Base-by-base conservation (phyloP, 2,888 invertebrate genomes). In the Drosophila mimetica region DNA sequence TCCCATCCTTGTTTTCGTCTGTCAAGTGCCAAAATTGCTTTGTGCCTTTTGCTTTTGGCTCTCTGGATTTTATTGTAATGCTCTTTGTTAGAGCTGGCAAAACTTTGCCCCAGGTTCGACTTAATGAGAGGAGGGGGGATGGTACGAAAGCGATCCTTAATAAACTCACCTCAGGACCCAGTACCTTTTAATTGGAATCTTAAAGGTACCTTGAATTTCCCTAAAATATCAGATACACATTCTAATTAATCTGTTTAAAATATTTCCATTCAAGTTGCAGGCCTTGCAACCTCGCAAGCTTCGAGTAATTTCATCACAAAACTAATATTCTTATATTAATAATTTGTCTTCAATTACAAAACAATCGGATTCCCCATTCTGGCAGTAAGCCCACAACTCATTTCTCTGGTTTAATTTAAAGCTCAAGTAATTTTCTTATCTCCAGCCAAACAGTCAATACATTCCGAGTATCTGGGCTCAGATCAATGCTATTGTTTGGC, bases 1-100 rank as follows among this genome's bases (percentile, higher is more conserved):
- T n/a, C 34, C 2, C 37, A 30, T 13, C 20, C 32, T 52, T 47
- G 51, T 61, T 65, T 66, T 63, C 39, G 77, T 75, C 73, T 77
- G 79, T 61, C 76, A 74, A 85, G 71, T 76, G 77, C 54, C 86
- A 79, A 85, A 69, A 82, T 69, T 76, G 75, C 77, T 79, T 77
- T 75, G 75, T 69, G 51, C 63, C 55, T 71, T 70, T 65, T 52
- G 65, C 65, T 37, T 54, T 60, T 39, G 58, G 52, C 44, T 58
- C 58, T 54, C 22, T 47, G 60, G 30, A 30, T 46, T 57, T 64
- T 63, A 25, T 57, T 67, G 66, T 48, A 64, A 64, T 51, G 36
- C 52, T 64, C 64, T 37, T 64, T 64, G 64, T 63, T 44, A 28
- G 9, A 25, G 36, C 63, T 51, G 63, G 37, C 44, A 48, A 64